Evolutionary conservation across 1,140 invertebrate species (phyloP).

Genomic region (Sitodiplosis mosellana): DNA sequence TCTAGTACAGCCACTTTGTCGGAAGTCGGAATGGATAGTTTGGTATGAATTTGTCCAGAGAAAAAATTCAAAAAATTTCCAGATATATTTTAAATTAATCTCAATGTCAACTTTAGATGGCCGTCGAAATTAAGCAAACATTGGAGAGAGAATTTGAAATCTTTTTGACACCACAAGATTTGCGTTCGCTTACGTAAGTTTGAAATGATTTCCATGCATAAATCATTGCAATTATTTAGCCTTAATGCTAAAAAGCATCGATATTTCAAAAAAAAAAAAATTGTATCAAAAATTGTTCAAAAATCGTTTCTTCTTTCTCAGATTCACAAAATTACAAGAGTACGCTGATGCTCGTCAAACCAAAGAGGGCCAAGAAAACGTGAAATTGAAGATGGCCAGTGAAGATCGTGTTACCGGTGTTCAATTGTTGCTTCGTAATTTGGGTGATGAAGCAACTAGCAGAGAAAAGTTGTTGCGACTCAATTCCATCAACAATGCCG

Average conservation of each 20-base stretch:
- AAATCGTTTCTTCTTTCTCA: no score
- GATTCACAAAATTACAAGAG: conserved; percentile 37
- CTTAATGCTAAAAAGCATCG: no score
- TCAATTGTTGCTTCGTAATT: conserved; percentile 30
- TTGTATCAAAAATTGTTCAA: no score
- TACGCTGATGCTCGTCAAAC: conserved; percentile 31
- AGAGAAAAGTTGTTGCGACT: conserved; percentile 11
- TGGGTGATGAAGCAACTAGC: conserved; percentile 31
- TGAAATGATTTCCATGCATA: conserved; percentile 26
- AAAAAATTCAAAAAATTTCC: no score
- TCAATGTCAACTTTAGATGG: conserved; percentile 82
- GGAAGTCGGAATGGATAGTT: conserved; percentile 79
- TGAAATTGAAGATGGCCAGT: conserved; percentile 17
- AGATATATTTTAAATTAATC: no score
- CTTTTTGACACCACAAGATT: conserved; percentile 57
- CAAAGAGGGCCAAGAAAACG: conserved; percentile 25
- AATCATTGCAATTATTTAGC: no score
- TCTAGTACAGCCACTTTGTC: conserved; percentile 53
- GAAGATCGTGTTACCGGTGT: conserved; percentile 25
- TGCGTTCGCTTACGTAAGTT: conserved; percentile 33
- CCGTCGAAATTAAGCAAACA: conserved; percentile 73
- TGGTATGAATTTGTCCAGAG: no score
- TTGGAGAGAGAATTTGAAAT: conserved; percentile 68
- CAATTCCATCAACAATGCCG: conserved; percentile 21
- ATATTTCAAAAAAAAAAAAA: no score